Percentiles rank a stretch among this genome's conserved stretches.
phyloP scores from a whole-genome alignment of 2,797 vertebrate species.

The Rhyacichthys aspro region DNA sequence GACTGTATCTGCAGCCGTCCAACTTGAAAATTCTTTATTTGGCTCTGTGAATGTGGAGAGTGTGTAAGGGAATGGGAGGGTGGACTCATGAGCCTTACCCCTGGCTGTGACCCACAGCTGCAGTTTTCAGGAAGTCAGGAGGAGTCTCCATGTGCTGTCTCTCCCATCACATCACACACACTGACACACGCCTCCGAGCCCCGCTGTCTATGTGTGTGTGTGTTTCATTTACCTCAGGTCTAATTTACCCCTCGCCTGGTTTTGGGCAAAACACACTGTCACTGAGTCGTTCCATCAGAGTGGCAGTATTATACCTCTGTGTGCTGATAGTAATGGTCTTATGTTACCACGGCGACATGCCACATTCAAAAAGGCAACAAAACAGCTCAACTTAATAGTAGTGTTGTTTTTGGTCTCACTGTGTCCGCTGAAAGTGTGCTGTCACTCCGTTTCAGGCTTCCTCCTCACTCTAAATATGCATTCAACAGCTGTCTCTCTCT shows the following conservation, averaged over 20 bases:
- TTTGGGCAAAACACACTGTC: slow-evolving; percentile 29
- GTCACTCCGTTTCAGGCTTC: slow-evolving; percentile 43
- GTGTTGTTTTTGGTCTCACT: slow-evolving; percentile 24
- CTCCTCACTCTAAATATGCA: slow-evolving; percentile 68
- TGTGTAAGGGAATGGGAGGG: slow-evolving; percentile 3
- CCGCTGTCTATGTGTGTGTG: slow-evolving; percentile 24
- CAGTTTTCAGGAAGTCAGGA: slow-evolving; percentile 67
- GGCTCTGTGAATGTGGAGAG: slow-evolving; percentile 23
- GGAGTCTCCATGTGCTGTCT: slow-evolving; percentile 60
- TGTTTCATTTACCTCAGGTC: slow-evolving; percentile 46
- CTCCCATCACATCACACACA: slow-evolving; percentile 68
- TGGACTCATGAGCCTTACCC: slow-evolving; percentile 39
- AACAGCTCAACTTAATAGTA: slow-evolving; percentile 23
- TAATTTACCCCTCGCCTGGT: slow-evolving; percentile 35
- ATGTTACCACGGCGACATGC: slow-evolving; percentile 6
- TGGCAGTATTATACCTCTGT: slow-evolving; percentile 8
- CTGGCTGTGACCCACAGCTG: slow-evolving; percentile 67
- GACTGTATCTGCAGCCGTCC: slow-evolving; percentile 32
- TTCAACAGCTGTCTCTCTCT: slow-evolving; percentile 78
- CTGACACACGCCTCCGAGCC: slow-evolving; percentile 53
- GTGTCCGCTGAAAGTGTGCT: slow-evolving; percentile 40
- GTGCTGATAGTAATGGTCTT: slow-evolving; percentile 13
- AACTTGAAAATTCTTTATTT: slow-evolving; percentile 48
- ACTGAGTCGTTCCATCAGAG: slow-evolving; percentile 13
- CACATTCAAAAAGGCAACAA: slow-evolving; percentile 15